Percentiles rank a stretch among this genome's conserved stretches.
Conservation (phyloP, 2,797 vertebrate genomes). For the Pyrocephalus nanus region DNA sequence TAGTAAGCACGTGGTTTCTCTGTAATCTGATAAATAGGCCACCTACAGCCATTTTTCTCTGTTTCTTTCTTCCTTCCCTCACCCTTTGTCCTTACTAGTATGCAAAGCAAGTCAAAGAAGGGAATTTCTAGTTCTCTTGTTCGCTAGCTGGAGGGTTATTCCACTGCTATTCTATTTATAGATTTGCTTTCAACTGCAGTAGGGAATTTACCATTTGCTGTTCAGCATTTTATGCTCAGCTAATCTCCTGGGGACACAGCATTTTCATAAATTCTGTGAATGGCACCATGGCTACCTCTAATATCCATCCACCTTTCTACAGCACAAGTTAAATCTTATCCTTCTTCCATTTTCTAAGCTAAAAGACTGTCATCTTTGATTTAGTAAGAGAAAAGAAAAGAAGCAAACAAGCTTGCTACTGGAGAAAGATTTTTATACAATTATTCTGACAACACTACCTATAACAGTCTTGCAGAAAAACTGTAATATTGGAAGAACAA, state of each 20-base stretch:
- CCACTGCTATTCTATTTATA: not conserved
- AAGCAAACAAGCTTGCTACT: not conserved
- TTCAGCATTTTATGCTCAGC: conserved; percentile 11
- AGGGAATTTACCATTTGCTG: conserved; percentile 8
- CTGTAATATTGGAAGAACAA: not conserved
- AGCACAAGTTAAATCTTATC: not conserved
- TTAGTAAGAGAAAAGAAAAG: not conserved
- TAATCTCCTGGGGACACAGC: not conserved
- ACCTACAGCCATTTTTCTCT: not conserved
- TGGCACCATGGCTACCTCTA: not conserved
- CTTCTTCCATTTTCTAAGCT: not conserved
- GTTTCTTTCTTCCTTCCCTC: not conserved
- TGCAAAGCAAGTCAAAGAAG: conserved; percentile 13
- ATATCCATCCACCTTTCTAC: not conserved
- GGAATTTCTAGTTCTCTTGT: conserved; percentile 20
- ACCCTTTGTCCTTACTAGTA: not conserved
- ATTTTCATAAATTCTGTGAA: conserved; percentile 60
- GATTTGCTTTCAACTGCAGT: conserved; percentile 24
- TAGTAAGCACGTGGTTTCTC: not conserved
- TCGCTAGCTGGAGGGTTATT: conserved; percentile 20
- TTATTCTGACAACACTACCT: not conserved
- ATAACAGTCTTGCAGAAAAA: not conserved
- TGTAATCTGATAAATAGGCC: not conserved
- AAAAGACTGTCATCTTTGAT: not conserved
- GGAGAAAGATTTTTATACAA: not conserved